Evolutionary conservation across 2,113 vertebrate genomes (phyloP), one percentile per base, ranked within the genome.

Genomic region (Paraplagusia blochii): DNA sequence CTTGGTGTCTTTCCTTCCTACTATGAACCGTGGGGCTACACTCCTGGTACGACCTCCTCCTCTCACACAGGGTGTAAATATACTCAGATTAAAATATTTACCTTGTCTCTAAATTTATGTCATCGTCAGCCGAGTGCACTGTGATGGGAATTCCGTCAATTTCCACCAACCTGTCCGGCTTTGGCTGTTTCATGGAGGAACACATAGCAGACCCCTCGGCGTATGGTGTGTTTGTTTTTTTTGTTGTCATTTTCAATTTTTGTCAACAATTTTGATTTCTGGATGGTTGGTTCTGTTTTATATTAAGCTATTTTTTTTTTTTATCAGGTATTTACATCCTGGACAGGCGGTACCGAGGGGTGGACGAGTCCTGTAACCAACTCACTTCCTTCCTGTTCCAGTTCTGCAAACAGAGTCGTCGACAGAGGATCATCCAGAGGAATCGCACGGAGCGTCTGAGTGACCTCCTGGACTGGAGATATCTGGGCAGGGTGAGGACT

Each of bases 1-100:
- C 88, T 97, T 0, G 95, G 95, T 0, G 93, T 97, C 51, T 97
- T 97, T 71, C 95, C 95, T 9, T 97, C 95, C 43, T 96, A 95
- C 82, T 97, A 97, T 14, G 95, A 97, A 52, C 95, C 95, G 13
- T 97, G 95, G 95, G 95, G 95, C 42, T 97, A 97, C 74, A 97
- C 95, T 8, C 95, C 95, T 19, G 95, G 95, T 95, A 80, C 57
- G 55, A 58, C 15, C 51, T 18, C 19, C 8, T 7, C n/a, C n/a
- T 10, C 4, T 29, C 7, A 16, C 5, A 63, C 29, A 1, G 15
- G 12, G 1, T 48, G 4, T 5, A 5, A 36, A 16, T 8, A 46
- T 16, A 6, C 43, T 19, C 8, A 22, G 40, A n/a, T 35, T 10
- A 15, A 65, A 66, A 36, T 11, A 5, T 36, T 67, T 43, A 72